Conservation (phyloP, 2,888 invertebrate genomes). For the Choreutis nemorana region DNA sequence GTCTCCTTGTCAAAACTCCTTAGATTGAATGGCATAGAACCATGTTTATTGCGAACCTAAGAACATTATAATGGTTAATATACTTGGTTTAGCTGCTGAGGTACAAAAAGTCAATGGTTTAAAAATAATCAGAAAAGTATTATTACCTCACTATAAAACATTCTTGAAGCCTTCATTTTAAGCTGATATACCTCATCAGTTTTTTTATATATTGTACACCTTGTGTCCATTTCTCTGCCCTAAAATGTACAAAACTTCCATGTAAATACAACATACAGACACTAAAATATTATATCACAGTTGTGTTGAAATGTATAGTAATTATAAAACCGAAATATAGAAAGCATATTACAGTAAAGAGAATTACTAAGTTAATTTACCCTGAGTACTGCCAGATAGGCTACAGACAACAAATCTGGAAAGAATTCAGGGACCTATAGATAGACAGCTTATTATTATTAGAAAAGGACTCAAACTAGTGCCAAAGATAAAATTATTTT, state of each 20-base stretch:
- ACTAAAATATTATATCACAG: too few relatives aligned
- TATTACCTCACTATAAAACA: conserved; percentile 81
- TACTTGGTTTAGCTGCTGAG: too few relatives aligned
- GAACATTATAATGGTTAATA: conserved; percentile 1
- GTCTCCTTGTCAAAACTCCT: conserved; percentile 96
- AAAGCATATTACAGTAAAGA: conserved; percentile 21
- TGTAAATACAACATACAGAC: conserved; percentile 1
- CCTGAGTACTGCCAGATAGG: conserved; percentile 40
- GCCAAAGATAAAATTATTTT: too few relatives aligned
- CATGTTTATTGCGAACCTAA: conserved; percentile 88
- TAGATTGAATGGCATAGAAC: conserved; percentile 97
- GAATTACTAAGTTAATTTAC: conserved; percentile 24
- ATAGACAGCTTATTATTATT: too few relatives aligned
- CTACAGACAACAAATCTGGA: conserved; percentile 22
- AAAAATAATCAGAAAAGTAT: conserved; percentile 1
- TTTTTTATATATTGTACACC: conserved; percentile 98
- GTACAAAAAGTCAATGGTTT: not conserved
- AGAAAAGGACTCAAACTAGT: too few relatives aligned
- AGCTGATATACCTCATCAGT: conserved; percentile 97
- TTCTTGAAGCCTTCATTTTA: conserved; percentile 96
- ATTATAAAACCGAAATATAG: conserved; percentile 25
- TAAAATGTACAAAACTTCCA: conserved; percentile 28
- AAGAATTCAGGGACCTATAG: conserved; percentile 33
- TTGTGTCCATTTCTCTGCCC: conserved; percentile 92
- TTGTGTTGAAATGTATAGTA: too few relatives aligned